Evolutionary conservation across 2,888 invertebrate species (phyloP).

Genomic region (Dascillus cervinus): DNA sequence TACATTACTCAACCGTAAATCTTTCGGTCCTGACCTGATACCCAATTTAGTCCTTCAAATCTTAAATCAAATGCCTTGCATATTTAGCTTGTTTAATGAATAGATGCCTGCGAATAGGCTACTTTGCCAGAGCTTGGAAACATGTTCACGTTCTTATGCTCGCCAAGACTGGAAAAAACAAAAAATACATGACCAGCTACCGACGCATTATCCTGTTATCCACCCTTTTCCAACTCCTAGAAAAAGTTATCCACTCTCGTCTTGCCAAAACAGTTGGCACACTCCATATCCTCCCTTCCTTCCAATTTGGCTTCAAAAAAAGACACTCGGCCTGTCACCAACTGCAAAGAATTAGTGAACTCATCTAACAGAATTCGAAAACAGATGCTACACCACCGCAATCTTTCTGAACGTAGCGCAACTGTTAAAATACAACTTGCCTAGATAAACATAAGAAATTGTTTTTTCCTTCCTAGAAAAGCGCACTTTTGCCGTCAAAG

Average conservation of each 20-base stretch:
- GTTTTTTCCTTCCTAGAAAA: constrained; percentile 19
- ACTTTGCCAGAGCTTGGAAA: constrained; percentile 18
- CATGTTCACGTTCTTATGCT: constrained; percentile 14
- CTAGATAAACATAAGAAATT: constrained; percentile 16
- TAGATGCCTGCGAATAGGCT: constrained; percentile 7
- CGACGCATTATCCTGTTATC: constrained; percentile 15
- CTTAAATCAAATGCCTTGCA: constrained; percentile 11
- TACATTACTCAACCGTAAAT: constrained; percentile 1
- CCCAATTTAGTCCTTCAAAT: constrained; percentile 4
- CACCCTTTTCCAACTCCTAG: constrained; percentile 17
- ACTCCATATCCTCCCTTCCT: constrained; percentile 2
- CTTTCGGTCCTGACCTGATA: constrained; percentile 5
- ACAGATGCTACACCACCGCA: constrained; percentile 16
- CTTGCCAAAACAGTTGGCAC: constrained; percentile 1
- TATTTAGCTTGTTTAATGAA: constrained; percentile 14
- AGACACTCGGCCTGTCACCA: constrained; percentile 18
- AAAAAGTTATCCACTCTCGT: constrained; percentile 15
- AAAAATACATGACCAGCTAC: constrained; percentile 12
- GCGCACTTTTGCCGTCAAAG: too few species aligned
- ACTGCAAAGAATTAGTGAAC: constrained; percentile 16
- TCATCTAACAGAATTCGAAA: constrained; percentile 11
- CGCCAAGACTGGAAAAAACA: constrained; percentile 15
- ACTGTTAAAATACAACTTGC: constrained; percentile 14
- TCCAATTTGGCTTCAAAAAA: constrained; percentile 25
- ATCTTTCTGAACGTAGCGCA: constrained; percentile 23